Evolutionary conservation across 1,140 invertebrate species (phyloP).

Genomic region (Hypsibius dujardini): DNA sequence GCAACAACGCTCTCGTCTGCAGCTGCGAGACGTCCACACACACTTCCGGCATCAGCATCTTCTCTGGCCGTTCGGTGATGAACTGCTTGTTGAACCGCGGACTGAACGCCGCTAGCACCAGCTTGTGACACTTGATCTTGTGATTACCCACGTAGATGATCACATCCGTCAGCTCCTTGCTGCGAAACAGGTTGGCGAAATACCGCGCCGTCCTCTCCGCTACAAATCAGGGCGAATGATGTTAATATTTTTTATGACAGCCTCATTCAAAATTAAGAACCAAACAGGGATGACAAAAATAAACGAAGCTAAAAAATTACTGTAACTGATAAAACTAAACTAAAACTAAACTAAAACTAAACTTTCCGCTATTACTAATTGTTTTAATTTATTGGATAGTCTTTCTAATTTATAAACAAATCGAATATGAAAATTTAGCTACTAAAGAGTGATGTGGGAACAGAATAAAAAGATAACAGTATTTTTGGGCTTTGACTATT

Average conservation of each 20-base stretch:
- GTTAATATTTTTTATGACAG: too few species aligned
- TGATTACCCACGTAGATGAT: constrained; percentile 2
- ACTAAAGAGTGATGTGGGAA: too few species aligned
- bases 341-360: background rate
- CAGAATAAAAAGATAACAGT: too few species aligned
- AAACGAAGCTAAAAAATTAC: too few species aligned
- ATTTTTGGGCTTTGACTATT: too few species aligned
- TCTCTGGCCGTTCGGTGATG: background rate
- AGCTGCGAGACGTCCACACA: constrained; percentile 13
- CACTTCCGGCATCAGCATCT: constrained; percentile 7
- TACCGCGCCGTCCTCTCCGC: constrained; percentile 10
- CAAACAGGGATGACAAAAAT: too few species aligned
- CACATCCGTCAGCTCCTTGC: background rate
- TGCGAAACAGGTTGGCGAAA: constrained; percentile 13
- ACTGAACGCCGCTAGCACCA: constrained; percentile 12
- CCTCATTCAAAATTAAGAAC: too few species aligned
- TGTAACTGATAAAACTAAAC: background rate
- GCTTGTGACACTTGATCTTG: constrained; percentile 1
- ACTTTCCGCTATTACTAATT: background rate
- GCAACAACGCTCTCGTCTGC: background rate
- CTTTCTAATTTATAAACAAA: too few species aligned
- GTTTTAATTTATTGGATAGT: background rate
- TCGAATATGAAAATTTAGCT: too few species aligned
- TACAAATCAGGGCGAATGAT: background rate
- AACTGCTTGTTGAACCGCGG: constrained; percentile 13